Conservation (phyloP, 2,888 invertebrate species). For the Cryptocephalus primarius region DNA sequence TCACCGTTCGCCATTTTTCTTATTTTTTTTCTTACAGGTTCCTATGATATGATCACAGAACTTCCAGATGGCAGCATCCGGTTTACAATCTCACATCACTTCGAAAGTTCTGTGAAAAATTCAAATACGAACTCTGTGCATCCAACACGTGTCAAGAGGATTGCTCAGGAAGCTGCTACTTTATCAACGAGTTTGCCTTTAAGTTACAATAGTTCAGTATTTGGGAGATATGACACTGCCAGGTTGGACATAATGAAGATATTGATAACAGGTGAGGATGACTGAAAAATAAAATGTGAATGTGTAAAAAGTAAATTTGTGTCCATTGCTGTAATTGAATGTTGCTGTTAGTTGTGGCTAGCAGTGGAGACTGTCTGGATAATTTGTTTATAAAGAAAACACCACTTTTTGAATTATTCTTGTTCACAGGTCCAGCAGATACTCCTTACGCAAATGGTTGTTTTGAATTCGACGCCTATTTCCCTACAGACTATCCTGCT, state of each 20-base stretch:
- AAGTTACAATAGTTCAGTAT: slow-evolving; percentile 87
- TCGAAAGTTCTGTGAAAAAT: slow-evolving; percentile 69
- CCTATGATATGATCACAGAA: slow-evolving; percentile 86
- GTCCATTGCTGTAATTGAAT: no score
- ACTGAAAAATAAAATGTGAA: not conserved
- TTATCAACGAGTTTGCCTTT: slow-evolving; percentile 85
- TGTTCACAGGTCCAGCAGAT: slow-evolving; percentile 61
- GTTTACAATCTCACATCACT: slow-evolving; percentile 83
- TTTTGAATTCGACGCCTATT: slow-evolving; percentile 85
- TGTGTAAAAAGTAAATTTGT: not conserved
- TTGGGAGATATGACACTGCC: slow-evolving; percentile 90
- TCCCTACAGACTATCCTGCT: slow-evolving; percentile 57
- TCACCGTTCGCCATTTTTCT: no score
- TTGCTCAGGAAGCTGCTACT: slow-evolving; percentile 92
- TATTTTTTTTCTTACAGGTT: slow-evolving; percentile 47
- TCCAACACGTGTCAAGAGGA: slow-evolving; percentile 76
- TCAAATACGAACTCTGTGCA: slow-evolving; percentile 79
- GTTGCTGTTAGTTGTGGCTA: no score
- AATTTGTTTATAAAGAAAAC: no score
- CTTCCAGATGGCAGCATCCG: slow-evolving; percentile 59
- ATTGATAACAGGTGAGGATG: slow-evolving; percentile 52
- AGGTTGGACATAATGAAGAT: slow-evolving; percentile 94
- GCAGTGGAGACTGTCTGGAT: no score
- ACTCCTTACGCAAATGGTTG: slow-evolving; percentile 89
- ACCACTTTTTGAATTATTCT: not conserved